These are phyloP conservation scores for Torymus aiolomorphi DNA, from an alignment of 2,888 invertebrate species.

Conservation along the genomic window DNA sequence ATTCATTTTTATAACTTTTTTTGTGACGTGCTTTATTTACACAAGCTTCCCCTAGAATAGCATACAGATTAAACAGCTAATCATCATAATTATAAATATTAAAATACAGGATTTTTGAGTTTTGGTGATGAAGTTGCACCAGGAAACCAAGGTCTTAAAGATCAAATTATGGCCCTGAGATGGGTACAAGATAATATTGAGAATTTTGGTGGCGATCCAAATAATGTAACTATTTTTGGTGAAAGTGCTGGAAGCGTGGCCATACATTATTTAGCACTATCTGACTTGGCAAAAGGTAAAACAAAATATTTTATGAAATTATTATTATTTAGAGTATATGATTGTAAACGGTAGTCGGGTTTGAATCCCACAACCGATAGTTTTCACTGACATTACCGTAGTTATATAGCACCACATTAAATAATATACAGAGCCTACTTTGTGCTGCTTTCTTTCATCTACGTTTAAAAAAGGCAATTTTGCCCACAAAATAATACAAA, in stretches of 20 bases:
- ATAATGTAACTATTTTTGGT: conserved; percentile 70
- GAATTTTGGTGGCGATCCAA: conserved; percentile 69
- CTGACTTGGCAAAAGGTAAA: conserved; percentile 69
- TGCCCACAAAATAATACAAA: too few relatives aligned
- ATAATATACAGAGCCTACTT: too few relatives aligned
- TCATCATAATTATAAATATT: conserved; percentile 4
- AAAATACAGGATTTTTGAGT: conserved; percentile 67
- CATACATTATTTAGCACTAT: conserved; percentile 68
- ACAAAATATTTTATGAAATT: conserved; percentile 28
- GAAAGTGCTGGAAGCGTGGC: conserved; percentile 66
- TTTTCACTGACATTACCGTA: too few relatives aligned
- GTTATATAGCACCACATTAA: too few relatives aligned
- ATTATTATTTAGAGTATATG: not conserved
- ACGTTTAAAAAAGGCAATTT: too few relatives aligned
- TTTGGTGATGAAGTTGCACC: conserved; percentile 68
- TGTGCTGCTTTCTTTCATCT: too few relatives aligned
- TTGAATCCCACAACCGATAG: too few relatives aligned
- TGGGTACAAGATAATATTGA: too few relatives aligned
- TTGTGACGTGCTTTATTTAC: too few relatives aligned
- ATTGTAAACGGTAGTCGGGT: not conserved
- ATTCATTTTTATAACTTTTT: too few relatives aligned
- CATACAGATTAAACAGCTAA: not conserved
- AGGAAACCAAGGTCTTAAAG: conserved; percentile 71
- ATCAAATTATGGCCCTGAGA: conserved; percentile 69
- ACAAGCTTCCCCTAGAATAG: too few relatives aligned